Evolutionary conservation across 1,140 invertebrate species (phyloP), one percentile per base, ranked within the genome.

Genomic region (Hetaerina americana): DNA sequence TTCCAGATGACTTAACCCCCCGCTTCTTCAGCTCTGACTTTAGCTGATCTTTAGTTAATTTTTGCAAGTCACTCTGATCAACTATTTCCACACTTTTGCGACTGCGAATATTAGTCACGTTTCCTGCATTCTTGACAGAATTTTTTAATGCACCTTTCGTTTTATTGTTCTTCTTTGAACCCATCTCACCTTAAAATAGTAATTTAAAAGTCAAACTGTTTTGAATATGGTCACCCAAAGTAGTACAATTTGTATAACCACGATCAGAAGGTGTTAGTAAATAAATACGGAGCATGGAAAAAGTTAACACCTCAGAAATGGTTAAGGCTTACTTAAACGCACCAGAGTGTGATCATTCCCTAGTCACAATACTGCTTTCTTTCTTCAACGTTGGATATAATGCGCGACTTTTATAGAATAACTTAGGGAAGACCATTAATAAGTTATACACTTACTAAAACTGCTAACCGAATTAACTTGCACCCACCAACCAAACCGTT

Each of bases 21-120:
- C 85, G 78, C 80, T 84, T 84, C 73, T 85, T 80, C 80, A 85
- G 86, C 79, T 87, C 85, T 66, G 80, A 78, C 74, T 86, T 84
- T 71, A 87, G 80, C 77, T 87, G 86, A 75, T 87, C 85, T 80
- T 87, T 87, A 75, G 81, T 86, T 80, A 86, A 57, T 57, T 57
- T 57, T 57, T 57, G 40, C 40, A 57, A 57, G 40, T 57, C 40
- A 57, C 40, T 57, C 40, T 57, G 40, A 57, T 57, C 40, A 57
- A 57, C 40, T 57, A 57, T 57, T 57, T 57, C 40, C 40, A 57
- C 40, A 57, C 40, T 57, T 57, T 57, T 57, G 40, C 22, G 40
- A 57, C 40, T 57, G 22, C 40, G 40, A 57, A 57, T 10, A 57
- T 57, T 57, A 10, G 40, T 57, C 40, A 57, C 40, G 22, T 57